A percentile compares a stretch with the other conserved stretches of the same genome.
Evolutionary conservation across 1,140 invertebrate genomes (phyloP).

Genomic region (Drosophila ogumai): DNA sequence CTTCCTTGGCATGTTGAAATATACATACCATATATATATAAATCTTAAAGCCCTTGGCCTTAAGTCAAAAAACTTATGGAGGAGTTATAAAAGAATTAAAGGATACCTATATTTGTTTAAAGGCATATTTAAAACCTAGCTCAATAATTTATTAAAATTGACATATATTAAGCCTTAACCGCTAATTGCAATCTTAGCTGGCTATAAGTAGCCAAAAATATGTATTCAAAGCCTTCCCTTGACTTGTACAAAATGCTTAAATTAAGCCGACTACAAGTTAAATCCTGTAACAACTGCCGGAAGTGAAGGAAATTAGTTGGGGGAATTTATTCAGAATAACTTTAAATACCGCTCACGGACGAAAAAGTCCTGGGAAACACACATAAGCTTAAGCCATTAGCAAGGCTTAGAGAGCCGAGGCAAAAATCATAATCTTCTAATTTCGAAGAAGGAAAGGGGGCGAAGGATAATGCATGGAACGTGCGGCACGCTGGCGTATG

Average conservation of each 20-base stretch:
- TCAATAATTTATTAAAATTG: too few relatives aligned
- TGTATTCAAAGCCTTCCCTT: background rate
- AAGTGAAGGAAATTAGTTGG: conserved; percentile 46
- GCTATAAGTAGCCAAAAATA: background rate
- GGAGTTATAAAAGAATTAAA: too few relatives aligned
- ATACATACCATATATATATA: background rate
- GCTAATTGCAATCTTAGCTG: background rate
- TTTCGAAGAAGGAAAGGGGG: conserved; percentile 29
- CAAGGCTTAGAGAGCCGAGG: conserved; percentile 52
- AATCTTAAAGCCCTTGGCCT: too few relatives aligned
- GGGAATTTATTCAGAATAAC: conserved; percentile 14
- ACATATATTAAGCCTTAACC: too few relatives aligned
- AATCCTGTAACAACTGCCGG: conserved; percentile 17
- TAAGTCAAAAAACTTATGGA: too few relatives aligned
- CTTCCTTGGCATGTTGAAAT: background rate
- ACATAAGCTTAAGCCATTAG: conserved; percentile 74
- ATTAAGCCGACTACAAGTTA: conserved; percentile 7
- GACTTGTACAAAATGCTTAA: background rate
- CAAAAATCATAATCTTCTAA: conserved; percentile 78
- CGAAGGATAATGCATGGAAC: conserved; percentile 41
- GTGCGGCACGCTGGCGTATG: conserved; percentile 64
- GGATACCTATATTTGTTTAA: too few relatives aligned
- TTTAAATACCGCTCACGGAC: conserved; percentile 14
- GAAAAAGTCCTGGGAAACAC: conserved; percentile 25
- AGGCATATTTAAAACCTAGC: too few relatives aligned